Conservation (phyloP, 1,140 invertebrate genomes). For the Geopemphigus sp. region DNA sequence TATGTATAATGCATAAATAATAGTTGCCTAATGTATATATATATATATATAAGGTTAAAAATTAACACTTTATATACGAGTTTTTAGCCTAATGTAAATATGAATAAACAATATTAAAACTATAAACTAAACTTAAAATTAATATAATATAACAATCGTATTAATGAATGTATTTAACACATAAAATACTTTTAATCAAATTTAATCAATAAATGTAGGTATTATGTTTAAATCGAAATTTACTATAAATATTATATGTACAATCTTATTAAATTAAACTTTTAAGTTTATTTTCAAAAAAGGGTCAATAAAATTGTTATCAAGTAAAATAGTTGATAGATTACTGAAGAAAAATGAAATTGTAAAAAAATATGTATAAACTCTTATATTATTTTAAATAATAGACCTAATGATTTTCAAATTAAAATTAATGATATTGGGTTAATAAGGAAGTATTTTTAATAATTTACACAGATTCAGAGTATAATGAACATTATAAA, state of each 20-base stretch:
- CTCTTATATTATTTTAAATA: too few species aligned
- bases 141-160: constrained; percentile 6
- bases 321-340: too few species aligned
- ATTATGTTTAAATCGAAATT: not conserved
- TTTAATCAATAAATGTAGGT: not conserved
- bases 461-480: too few species aligned
- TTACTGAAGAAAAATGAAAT: too few species aligned
- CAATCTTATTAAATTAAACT: not conserved
- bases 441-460: too few species aligned
- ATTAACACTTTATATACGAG: too few species aligned
- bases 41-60: not conserved
- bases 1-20: not conserved
- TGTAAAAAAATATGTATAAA: too few species aligned
- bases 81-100: not conserved
- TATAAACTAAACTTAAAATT: not conserved
- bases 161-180: not conserved
- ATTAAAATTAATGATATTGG: too few species aligned
- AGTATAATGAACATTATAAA: too few species aligned
- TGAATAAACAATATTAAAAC: too few species aligned
- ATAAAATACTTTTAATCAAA: not conserved
- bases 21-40: not conserved
- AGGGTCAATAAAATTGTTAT: too few species aligned
- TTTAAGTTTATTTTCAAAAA: not conserved
- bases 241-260: not conserved
- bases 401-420: too few species aligned